Percentiles rank a stretch among this genome's conserved stretches.
These are phyloP conservation scores for Rhombomys opimus DNA, from an alignment of 2,113 vertebrate genomes.

Conservation along the genomic window DNA sequence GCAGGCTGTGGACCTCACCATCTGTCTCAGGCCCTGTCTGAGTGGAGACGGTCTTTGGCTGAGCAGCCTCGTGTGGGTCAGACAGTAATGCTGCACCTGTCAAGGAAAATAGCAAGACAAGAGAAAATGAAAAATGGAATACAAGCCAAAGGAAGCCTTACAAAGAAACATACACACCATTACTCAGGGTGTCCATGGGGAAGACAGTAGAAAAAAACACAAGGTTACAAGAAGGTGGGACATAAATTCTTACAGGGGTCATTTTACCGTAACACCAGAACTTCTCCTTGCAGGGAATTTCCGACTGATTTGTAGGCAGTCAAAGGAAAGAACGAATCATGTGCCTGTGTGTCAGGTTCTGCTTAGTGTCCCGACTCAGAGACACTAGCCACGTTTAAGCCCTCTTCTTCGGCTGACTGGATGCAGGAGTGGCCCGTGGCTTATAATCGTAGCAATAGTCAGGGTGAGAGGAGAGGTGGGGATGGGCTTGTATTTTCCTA, in stretches of 20 bases:
- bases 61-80: neutral
- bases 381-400: neutral
- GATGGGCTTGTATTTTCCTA: neutral
- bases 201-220: conserved; percentile 22
- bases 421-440: neutral
- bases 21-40: conserved; percentile 40
- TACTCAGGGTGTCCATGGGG: neutral
- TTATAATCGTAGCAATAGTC: neutral
- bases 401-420: neutral
- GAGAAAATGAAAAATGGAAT: conserved; percentile 49
- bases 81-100: neutral
- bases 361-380: neutral
- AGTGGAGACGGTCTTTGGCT: conserved; percentile 43
- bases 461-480: too few species aligned
- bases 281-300: conserved; percentile 32
- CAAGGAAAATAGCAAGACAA: conserved; percentile 57
- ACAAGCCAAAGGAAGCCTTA: neutral
- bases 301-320: neutral
- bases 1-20: conserved; percentile 17
- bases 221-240: neutral
- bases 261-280: neutral
- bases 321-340: neutral
- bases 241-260: neutral
- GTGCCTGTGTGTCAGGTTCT: neutral
- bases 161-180: neutral